Percentiles rank a stretch among this genome's conserved stretches.
Conservation (phyloP, 2,888 invertebrate species). For the Volucella inanis region DNA sequence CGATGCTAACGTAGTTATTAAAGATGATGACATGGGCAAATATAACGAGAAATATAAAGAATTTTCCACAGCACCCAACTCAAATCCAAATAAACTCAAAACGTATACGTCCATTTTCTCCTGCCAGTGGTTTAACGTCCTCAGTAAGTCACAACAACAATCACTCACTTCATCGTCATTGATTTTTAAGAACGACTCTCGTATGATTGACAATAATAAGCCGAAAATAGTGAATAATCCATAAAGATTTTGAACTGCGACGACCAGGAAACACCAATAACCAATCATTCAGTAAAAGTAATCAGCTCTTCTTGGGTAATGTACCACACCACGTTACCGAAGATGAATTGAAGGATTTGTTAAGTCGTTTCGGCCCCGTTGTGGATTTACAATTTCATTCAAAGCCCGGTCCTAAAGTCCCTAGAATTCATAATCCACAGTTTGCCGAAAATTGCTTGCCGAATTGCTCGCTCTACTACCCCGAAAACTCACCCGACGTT, state of each 20-base stretch:
- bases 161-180: too few species aligned
- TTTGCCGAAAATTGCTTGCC: slow-evolving; percentile 91
- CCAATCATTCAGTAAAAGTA: too few species aligned
- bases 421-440: slow-evolving; percentile 85
- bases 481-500: slow-evolving; percentile 87
- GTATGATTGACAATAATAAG: too few species aligned
- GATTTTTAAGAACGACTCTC: too few species aligned
- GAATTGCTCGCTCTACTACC: slow-evolving; percentile 88
- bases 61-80: slow-evolving; percentile 77
- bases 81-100: slow-evolving; percentile 88
- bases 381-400: slow-evolving; percentile 94
- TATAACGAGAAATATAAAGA: slow-evolving; percentile 80
- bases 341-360: too few species aligned
- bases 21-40: slow-evolving; percentile 65
- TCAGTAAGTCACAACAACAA: too few species aligned
- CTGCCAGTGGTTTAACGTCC: slow-evolving; percentile 80
- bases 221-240: slow-evolving; percentile 56
- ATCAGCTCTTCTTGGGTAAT: too few species aligned
- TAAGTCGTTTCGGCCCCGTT: too few species aligned
- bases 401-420: slow-evolving; percentile 86
- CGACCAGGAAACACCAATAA: too few species aligned
- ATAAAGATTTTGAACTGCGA: slow-evolving; percentile 55
- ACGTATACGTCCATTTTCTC: slow-evolving; percentile 87
- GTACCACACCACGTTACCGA: too few species aligned
- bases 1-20: slow-evolving; percentile 16